A percentile compares a stretch with the other conserved stretches of the same genome.
phyloP scores from a whole-genome alignment of 1,140 invertebrate species.

The Galleria mellonella region DNA sequence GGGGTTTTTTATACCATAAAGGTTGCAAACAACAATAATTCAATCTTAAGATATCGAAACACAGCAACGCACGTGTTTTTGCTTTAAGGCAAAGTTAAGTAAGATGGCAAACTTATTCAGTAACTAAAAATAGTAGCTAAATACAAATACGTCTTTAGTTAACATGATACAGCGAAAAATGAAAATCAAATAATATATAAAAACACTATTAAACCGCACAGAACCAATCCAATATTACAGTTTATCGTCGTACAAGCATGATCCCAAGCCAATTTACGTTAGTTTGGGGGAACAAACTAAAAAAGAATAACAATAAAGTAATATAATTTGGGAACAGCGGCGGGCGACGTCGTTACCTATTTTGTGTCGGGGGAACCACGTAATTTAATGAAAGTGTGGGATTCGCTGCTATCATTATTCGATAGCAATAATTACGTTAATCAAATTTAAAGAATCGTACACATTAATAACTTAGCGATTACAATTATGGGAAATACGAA shows the following conservation, averaged over 20 bases:
- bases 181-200: too few species aligned
- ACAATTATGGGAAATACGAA: background rate
- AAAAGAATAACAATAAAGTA: constrained; percentile 71
- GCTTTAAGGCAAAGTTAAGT: too few species aligned
- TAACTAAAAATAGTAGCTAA: too few species aligned
- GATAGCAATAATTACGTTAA: constrained; percentile 36
- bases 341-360: constrained; percentile 55
- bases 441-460: constrained; percentile 19
- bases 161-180: too few species aligned
- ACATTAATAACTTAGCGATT: background rate
- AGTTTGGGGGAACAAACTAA: constrained; percentile 63
- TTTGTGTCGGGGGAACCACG: constrained; percentile 47
- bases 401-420: constrained; percentile 49
- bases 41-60: too few species aligned
- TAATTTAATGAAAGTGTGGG: constrained; percentile 65
- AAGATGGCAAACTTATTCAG: too few species aligned
- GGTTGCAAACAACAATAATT: too few species aligned
- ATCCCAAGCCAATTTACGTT: constrained; percentile 68
- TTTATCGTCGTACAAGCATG: constrained; percentile 66
- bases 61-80: too few species aligned
- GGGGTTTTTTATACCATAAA: too few species aligned
- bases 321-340: constrained; percentile 63
- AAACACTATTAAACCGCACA: constrained; percentile 6
- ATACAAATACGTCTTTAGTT: too few species aligned
- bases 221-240: constrained; percentile 58